phyloP scores from a whole-genome alignment of 1,140 invertebrate species.

The Chironomus striatipennis region DNA sequence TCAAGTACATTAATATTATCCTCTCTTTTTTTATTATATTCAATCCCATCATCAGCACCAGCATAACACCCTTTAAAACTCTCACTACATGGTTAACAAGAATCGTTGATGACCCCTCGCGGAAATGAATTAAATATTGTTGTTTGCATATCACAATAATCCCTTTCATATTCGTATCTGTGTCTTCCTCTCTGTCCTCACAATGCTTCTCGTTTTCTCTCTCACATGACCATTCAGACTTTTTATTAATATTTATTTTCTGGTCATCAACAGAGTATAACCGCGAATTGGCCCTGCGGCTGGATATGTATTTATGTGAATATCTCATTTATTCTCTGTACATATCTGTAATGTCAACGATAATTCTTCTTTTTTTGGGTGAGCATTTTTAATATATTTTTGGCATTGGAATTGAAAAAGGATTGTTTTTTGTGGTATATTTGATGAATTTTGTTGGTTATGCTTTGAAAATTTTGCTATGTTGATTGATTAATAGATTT shows the following conservation, averaged over 20 bases:
- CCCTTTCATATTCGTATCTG: neutral
- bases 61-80: no score
- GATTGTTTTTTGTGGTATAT: no score
- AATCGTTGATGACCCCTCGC: neutral
- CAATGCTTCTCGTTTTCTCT: neutral
- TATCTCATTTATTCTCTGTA: neutral
- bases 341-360: neutral
- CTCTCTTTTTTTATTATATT: no score
- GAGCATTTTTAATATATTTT: no score
- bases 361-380: neutral
- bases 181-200: neutral
- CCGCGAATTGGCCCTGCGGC: conserved; percentile 4
- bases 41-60: neutral
- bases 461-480: no score
- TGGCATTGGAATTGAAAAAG: no score
- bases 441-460: no score
- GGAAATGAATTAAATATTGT: conserved; percentile 7
- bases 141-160: conserved; percentile 13
- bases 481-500: no score
- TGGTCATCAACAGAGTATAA: conserved; percentile 12
- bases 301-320: neutral
- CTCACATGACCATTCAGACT: neutral
- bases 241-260: conserved; percentile 15
- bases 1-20: neutral
- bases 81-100: neutral